Evolutionary conservation across 2,797 vertebrate genomes (phyloP).

Genomic region (Merluccius polli): DNA sequence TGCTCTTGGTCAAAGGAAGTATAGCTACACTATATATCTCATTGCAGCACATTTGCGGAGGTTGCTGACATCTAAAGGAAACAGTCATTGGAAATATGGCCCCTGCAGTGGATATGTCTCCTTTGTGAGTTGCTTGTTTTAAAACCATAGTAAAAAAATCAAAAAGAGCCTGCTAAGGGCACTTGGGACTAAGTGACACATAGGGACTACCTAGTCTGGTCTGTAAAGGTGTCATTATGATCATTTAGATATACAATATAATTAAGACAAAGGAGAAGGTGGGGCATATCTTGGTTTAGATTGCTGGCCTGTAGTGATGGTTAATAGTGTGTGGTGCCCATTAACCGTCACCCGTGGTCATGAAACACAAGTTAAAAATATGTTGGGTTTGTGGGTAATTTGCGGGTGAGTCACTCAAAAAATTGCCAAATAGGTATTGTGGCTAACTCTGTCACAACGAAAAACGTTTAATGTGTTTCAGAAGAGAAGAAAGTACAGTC

Average conservation of each 20-base stretch:
- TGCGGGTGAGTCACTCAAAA: background rate
- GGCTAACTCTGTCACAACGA: background rate
- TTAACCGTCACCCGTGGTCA: background rate
- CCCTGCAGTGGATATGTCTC: background rate
- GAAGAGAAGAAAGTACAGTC: background rate
- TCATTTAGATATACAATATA: background rate
- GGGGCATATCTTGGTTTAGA: background rate
- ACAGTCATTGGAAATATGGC: background rate
- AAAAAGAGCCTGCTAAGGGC: too few relatives aligned
- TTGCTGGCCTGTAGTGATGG: background rate
- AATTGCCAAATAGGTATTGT: background rate
- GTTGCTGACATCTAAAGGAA: slow-evolving; percentile 1
- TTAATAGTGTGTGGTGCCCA: background rate
- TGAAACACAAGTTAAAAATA: background rate
- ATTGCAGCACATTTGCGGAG: background rate
- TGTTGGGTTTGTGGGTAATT: background rate
- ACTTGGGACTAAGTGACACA: background rate
- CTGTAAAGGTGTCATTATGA: background rate
- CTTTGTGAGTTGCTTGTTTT: background rate
- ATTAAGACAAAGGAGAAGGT: background rate
- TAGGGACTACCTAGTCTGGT: background rate
- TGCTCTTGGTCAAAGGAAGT: slow-evolving; percentile 59
- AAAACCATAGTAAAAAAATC: background rate
- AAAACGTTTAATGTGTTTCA: background rate
- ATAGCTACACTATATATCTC: slow-evolving; percentile 28